Base-by-base conservation (phyloP, 2,113 vertebrate species). In the Coreoperca whiteheadi region DNA sequence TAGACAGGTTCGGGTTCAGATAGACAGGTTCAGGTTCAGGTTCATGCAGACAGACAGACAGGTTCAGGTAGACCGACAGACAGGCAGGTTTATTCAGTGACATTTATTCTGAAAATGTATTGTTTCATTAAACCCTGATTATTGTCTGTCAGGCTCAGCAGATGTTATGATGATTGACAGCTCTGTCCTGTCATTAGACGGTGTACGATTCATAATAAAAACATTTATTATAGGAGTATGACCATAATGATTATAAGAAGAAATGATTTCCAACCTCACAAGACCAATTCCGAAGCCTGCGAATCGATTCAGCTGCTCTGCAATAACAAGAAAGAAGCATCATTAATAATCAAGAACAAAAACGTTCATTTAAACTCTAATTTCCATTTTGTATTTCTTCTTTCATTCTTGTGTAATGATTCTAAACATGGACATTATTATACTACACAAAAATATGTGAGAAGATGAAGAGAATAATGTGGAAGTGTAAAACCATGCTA, bases 261-360 rank as follows among this genome's bases (percentile, higher is more conserved):
- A 28, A 9, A 48, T 18, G 0, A 34, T 14, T 32, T 53, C 76
- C 28, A 11, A 80, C 98, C 98, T 99, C 90, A 98, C 98, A 43
- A 99, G 96, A 77, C 82, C 54, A 76, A 87, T 92, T 21, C 93
- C 92, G n/a, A 94, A 94, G 0, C 93, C 93, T 0, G 92, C 89
- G 0, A 93, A 92, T 10, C 92, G 53, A 59, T 85, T 90, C 21
- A 94, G 79, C 68, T 93, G 91, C 69, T 93, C 89, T 92, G 84
- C 1, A 83, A 74, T 9, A 37, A 46, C 21, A 57, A 61, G 12
- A 48, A 2, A 28, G 39, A 8, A 46, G 14, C 4, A 53, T 25
- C 0, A 28, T 2, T 32, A 6, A 28, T 28, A 54, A n/a, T 4
- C 2, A 28, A 0, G 32, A 34, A 37, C 21, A 43, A 37, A 54